A percentile compares a stretch with the other conserved stretches of the same genome.
Evolutionary conservation across 2,797 vertebrate species (phyloP).

Genomic region (Cryptoblepharus egeriae): DNA sequence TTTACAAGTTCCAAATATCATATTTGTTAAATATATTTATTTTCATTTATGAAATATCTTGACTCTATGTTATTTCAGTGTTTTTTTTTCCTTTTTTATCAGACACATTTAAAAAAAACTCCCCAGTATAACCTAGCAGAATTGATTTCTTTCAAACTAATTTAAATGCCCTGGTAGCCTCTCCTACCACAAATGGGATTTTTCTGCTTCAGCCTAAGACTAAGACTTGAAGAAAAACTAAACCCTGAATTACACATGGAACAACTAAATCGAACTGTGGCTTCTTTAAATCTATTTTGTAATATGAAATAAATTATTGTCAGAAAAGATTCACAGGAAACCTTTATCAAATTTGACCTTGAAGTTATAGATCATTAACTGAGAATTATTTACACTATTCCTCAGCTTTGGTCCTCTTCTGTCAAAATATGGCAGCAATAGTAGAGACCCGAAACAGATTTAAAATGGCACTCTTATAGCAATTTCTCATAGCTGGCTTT

Average conservation of each 20-base stretch:
- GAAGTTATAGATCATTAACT: conserved; percentile 53
- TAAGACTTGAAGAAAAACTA: conserved; percentile 17
- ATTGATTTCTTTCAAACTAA: not conserved
- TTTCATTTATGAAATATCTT: conserved; percentile 16
- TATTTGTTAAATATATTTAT: conserved; percentile 11
- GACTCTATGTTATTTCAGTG: conserved; percentile 20
- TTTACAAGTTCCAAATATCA: not conserved
- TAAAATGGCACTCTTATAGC: conserved; percentile 30
- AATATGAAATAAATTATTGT: conserved; percentile 16
- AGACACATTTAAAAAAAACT: conserved; percentile 27
- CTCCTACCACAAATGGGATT: not conserved
- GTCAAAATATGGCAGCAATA: conserved; percentile 45
- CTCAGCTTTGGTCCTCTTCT: conserved; percentile 43
- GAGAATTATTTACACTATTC: conserved; percentile 61
- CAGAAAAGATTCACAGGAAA: conserved; percentile 55
- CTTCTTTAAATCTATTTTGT: conserved; percentile 19
- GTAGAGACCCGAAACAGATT: conserved; percentile 23
- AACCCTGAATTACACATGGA: not conserved
- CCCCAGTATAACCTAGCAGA: not conserved
- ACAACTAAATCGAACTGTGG: not conserved
- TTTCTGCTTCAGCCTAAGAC: not conserved
- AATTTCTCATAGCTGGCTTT: conserved; percentile 8
- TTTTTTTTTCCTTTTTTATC: not conserved
- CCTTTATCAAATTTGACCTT: conserved; percentile 51
- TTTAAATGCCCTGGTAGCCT: conserved; percentile 4